Percentiles rank a stretch among this genome's conserved stretches.
These are phyloP conservation scores for Rhinoptilus africanus DNA, from an alignment of 2,113 vertebrate genomes.

Conservation along the genomic window DNA sequence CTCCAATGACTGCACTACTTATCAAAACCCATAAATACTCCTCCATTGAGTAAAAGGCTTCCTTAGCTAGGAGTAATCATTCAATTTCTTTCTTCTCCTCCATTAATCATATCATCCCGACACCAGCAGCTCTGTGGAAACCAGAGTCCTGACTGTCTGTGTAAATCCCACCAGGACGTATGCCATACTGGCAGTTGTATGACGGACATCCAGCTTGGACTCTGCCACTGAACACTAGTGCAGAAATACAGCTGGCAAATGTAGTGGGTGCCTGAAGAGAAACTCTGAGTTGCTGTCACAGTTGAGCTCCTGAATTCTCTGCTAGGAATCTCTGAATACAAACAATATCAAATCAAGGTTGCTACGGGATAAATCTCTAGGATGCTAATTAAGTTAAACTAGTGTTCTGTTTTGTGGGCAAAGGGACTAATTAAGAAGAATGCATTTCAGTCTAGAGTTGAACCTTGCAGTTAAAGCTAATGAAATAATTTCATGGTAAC, in stretches of 20 bases:
- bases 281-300: background rate
- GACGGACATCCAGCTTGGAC: background rate
- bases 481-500: slow-evolving; percentile 16
- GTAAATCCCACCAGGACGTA: background rate
- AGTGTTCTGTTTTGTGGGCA: background rate
- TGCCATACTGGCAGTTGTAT: background rate
- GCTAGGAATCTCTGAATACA: background rate
- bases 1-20: background rate
- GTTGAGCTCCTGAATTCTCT: slow-evolving; percentile 15
- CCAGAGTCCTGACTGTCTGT: background rate
- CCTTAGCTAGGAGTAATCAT: background rate
- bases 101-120: background rate
- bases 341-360: background rate
- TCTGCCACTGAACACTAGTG: background rate
- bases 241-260: background rate
- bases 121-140: background rate
- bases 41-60: background rate
- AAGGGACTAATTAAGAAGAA: slow-evolving; percentile 2
- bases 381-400: slow-evolving; percentile 12
- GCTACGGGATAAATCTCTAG: slow-evolving; percentile 1
- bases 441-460: background rate
- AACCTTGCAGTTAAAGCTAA: background rate
- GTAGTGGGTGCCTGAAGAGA: background rate
- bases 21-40: background rate
- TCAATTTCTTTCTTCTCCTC: background rate